Evolutionary conservation across 2,113 vertebrate genomes (phyloP).

Genomic region (Forbesichthys papilliferus): DNA sequence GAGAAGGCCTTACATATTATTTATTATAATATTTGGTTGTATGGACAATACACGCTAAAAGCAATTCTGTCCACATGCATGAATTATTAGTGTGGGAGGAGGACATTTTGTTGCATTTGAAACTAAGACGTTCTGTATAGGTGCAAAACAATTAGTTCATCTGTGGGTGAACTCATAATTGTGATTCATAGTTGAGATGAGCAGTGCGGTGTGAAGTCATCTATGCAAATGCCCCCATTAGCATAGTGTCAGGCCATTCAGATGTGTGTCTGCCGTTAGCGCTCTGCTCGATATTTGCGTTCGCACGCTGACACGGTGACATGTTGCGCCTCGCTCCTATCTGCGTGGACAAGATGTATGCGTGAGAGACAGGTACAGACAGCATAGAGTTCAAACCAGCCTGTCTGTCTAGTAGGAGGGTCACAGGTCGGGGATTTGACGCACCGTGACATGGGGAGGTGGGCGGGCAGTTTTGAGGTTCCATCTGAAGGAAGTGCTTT

Average conservation of each 20-base stretch:
- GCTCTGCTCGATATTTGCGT: slow-evolving; percentile 23
- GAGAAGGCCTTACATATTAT: too few species aligned
- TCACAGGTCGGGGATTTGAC: slow-evolving; percentile 48
- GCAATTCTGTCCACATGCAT: too few species aligned
- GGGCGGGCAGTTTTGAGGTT: slow-evolving; percentile 41
- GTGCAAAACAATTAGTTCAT: too few species aligned
- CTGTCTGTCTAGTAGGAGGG: slow-evolving; percentile 25
- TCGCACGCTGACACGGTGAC: slow-evolving; percentile 15
- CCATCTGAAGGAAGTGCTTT: slow-evolving; percentile 39
- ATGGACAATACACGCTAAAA: too few species aligned
- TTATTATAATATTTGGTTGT: too few species aligned
- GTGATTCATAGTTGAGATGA: slow-evolving; percentile 58
- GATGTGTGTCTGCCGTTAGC: slow-evolving; percentile 58
- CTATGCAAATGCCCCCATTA: slow-evolving; percentile 61
- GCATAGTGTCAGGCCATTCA: slow-evolving; percentile 57
- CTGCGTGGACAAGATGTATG: slow-evolving; percentile 4
- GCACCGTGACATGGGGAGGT: slow-evolving; percentile 16
- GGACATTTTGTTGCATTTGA: too few species aligned
- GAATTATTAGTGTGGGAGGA: too few species aligned
- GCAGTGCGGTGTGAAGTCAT: slow-evolving; percentile 61
- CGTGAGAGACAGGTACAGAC: slow-evolving; percentile 20
- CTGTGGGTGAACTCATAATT: slow-evolving; percentile 26
- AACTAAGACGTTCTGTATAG: too few species aligned
- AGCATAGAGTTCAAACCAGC: slow-evolving; percentile 6
- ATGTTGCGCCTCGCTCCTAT: not conserved